A percentile compares a stretch with the other conserved stretches of the same genome.
Evolutionary conservation across 2,797 vertebrate species (phyloP).

Genomic region (Xenentodon cancila): DNA sequence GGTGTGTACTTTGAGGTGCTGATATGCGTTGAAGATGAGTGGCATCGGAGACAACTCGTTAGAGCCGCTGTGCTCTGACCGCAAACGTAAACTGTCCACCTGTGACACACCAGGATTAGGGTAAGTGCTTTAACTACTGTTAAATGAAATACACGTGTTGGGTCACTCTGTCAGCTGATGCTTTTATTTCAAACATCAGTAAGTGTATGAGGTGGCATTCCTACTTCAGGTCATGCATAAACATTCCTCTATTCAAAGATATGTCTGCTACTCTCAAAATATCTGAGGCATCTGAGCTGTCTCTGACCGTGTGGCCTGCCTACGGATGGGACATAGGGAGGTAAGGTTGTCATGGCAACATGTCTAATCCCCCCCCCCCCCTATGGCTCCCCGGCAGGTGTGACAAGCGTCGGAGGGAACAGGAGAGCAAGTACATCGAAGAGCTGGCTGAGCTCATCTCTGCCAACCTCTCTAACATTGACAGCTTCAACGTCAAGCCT

Average conservation of each 20-base stretch:
- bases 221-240: constrained; percentile 4
- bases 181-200: constrained; percentile 19
- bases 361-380: constrained; percentile 62
- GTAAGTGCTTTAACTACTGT: constrained; percentile 71
- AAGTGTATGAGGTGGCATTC: constrained; percentile 13
- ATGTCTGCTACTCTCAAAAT: constrained; percentile 21
- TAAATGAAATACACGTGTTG: constrained; percentile 1
- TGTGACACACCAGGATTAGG: constrained; percentile 91
- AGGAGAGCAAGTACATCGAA: constrained; percentile 99
- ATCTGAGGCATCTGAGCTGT: constrained; percentile 34
- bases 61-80: constrained; percentile 90
- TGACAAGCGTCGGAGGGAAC: constrained; percentile 96
- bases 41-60: constrained; percentile 92
- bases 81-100: constrained; percentile 94
- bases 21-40: constrained; percentile 93
- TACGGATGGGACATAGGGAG: constrained; percentile 42
- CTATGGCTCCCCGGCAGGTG: constrained; percentile 81
- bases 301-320: constrained; percentile 26
- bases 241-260: constrained; percentile 3
- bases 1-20: constrained; percentile 84
- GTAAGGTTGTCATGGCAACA: constrained; percentile 70
- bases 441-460: constrained; percentile 98
- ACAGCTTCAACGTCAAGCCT: constrained; percentile 99
- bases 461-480: constrained; percentile 98
- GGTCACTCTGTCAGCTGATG: constrained; percentile 8